These are phyloP conservation scores for Acanthurus lineatus DNA, from an alignment of 2,797 vertebrate genomes.

Conservation along the genomic window DNA sequence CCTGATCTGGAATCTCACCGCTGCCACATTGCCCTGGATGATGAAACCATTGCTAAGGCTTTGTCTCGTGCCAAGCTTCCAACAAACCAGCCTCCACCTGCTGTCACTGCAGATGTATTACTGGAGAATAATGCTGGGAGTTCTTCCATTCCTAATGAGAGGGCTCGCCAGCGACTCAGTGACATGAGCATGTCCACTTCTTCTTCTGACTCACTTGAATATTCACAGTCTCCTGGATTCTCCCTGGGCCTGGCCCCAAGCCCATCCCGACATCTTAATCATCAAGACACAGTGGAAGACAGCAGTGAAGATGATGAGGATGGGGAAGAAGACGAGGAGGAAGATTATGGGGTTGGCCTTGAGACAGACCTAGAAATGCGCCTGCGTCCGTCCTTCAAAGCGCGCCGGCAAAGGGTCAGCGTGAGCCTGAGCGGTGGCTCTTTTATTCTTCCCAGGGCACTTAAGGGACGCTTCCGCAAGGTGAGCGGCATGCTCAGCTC, in stretches of 20 bases:
- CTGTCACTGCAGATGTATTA: constrained; percentile 42
- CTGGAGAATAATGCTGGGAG: constrained; percentile 22
- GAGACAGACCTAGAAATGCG: constrained; percentile 94
- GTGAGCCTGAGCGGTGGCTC: constrained; percentile 82
- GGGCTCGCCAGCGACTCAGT: constrained; percentile 89
- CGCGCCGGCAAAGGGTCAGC: constrained; percentile 85
- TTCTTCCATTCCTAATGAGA: constrained; percentile 54
- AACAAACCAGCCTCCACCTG: constrained; percentile 65
- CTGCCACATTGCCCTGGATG: constrained; percentile 85
- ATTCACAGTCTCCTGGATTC: constrained; percentile 87
- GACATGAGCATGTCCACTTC: constrained; percentile 98
- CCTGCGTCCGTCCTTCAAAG: constrained; percentile 89
- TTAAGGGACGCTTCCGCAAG: constrained; percentile 94
- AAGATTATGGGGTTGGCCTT: constrained; percentile 92
- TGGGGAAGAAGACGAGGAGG: constrained; percentile 84
- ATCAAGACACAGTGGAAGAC: constrained; percentile 83
- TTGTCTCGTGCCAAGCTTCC: constrained; percentile 84
- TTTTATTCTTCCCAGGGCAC: constrained; percentile 91
- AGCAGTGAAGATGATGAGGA: constrained; percentile 92
- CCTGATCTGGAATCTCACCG: constrained; percentile 82
- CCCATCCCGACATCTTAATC: constrained; percentile 55
- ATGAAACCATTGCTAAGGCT: constrained; percentile 85
- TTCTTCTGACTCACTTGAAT: constrained; percentile 96
- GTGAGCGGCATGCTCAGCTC: constrained; percentile 95
- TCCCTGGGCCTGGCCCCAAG: constrained; percentile 81